Evolutionary conservation across 2,888 invertebrate genomes (phyloP), one percentile per base, ranked within the genome.

Genomic region (Spilosoma lubricipeda): DNA sequence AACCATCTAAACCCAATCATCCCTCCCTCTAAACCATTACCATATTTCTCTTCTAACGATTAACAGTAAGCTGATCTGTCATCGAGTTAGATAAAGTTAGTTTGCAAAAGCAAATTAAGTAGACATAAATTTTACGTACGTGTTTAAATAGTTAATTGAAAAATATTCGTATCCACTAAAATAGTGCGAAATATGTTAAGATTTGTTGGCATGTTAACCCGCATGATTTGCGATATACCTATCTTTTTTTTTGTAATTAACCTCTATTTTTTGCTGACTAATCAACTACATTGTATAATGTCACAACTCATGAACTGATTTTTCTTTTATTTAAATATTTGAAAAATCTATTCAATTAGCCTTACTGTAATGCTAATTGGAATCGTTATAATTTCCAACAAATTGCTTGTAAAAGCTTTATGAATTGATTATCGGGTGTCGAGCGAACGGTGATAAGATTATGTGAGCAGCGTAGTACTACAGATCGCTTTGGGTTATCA

Each of bases 401-500:
- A 63, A 63, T 63, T 30, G 63, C 30, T 63, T 13, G 63, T 30
- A 63, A 63, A 63, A 63, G 30, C 63, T 63, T 63, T 30, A 63
- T 18, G 30, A 67, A 67, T 67, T 67, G 48, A 48, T 67, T 67
- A 67, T 45, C 30, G 67, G 30, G 13, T n/a, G 67, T 45, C 30
- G 45, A 45, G 20, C 48, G 27, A 48, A 67, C 67, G 63, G 8
- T 42, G 67, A 45, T 67, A 67, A 48, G 67, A 67, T 67, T 67
- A 45, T 27, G 18, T 23, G 27, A 67, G 30, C 45, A 45, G 66
- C 13, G 42, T 42, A 67, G 42, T 67, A 67, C n/a, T 27, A 42
- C n/a, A 39, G 39, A 42, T 42, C n/a, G n/a, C 42, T 52, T 56
- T 56, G 13, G 8, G 23, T 56, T n/a, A 56, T 56, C 59, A 70